Conservation (phyloP, 2,113 vertebrate species). For the Lepisosteus osseus region DNA sequence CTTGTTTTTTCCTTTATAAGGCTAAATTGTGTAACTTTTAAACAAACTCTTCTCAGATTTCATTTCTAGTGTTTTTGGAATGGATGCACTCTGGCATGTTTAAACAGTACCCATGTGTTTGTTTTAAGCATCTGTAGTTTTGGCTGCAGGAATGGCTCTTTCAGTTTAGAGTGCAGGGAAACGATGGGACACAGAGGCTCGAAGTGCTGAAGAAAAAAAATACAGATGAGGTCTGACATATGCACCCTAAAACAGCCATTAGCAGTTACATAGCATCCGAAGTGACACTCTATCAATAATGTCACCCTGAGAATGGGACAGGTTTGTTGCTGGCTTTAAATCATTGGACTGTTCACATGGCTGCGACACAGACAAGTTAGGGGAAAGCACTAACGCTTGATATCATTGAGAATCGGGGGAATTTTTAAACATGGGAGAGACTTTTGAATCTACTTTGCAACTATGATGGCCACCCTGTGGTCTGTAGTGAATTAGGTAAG, state of each 20-base stretch:
- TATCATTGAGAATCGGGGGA: conserved; percentile 52
- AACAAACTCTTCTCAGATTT: no score
- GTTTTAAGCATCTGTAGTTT: no score
- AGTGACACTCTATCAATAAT: conserved; percentile 78
- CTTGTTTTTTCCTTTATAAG: not conserved
- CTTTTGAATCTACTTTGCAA: not conserved
- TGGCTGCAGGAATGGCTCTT: no score
- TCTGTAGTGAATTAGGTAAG: no score
- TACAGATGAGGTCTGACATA: conserved; percentile 62
- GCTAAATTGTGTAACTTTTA: not conserved
- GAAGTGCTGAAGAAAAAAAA: conserved; percentile 13
- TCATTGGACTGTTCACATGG: conserved; percentile 60
- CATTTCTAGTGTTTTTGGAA: not conserved
- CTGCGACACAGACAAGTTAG: conserved; percentile 58
- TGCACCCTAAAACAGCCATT: conserved; percentile 75
- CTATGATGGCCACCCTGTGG: conserved; percentile 3
- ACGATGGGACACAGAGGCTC: not conserved
- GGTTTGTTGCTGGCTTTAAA: conserved; percentile 79
- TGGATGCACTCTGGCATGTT: no score
- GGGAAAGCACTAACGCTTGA: conserved; percentile 59
- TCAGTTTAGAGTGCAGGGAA: not conserved
- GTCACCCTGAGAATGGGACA: conserved; percentile 73
- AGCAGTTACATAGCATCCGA: conserved; percentile 67
- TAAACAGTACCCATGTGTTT: no score
- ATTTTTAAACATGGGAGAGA: conserved; percentile 19